Percentiles rank a stretch among this genome's conserved stretches.
These are phyloP conservation scores for Gnathonemus echidnorhynchus DNA, from an alignment of 2,113 vertebrate species.

Conservation along the genomic window DNA sequence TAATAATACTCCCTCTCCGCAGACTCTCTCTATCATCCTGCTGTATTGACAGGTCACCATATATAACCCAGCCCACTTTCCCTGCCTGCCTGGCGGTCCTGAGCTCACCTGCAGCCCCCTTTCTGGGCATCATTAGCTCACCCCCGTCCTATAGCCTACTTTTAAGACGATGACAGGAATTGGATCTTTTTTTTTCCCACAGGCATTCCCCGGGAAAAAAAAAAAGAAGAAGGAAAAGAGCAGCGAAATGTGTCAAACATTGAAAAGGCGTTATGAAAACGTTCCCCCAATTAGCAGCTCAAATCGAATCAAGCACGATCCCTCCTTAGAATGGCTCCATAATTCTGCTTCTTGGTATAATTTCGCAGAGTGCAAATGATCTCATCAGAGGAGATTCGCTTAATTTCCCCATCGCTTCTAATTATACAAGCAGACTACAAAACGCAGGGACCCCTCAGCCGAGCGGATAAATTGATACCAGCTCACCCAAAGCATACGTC, in stretches of 20 bases:
- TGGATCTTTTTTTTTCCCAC: slow-evolving; percentile 12
- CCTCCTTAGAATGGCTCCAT: slow-evolving; percentile 73
- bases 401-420: slow-evolving; percentile 90
- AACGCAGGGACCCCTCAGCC: slow-evolving; percentile 83
- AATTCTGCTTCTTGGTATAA: slow-evolving; percentile 81
- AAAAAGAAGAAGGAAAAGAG: slow-evolving; percentile 49
- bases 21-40: background rate
- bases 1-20: background rate
- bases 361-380: slow-evolving; percentile 81
- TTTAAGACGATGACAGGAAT: slow-evolving; percentile 24
- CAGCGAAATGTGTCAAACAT: slow-evolving; percentile 81
- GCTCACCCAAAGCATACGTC: slow-evolving; percentile 86
- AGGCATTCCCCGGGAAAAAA: slow-evolving; percentile 1
- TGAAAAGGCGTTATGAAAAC: slow-evolving; percentile 91
- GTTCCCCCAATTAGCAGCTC: slow-evolving; percentile 92
- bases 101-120: background rate
- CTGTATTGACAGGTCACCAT: background rate
- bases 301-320: slow-evolving; percentile 86
- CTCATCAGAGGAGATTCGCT: slow-evolving; percentile 87
- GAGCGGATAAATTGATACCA: slow-evolving; percentile 84
- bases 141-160: background rate
- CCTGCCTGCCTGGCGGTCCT: background rate
- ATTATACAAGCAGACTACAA: slow-evolving; percentile 92
- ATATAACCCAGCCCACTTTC: background rate
- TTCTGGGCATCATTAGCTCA: slow-evolving; percentile 5